These are phyloP conservation scores for Brenthis ino DNA, from an alignment of 2,888 invertebrate genomes.

Conservation along the genomic window DNA sequence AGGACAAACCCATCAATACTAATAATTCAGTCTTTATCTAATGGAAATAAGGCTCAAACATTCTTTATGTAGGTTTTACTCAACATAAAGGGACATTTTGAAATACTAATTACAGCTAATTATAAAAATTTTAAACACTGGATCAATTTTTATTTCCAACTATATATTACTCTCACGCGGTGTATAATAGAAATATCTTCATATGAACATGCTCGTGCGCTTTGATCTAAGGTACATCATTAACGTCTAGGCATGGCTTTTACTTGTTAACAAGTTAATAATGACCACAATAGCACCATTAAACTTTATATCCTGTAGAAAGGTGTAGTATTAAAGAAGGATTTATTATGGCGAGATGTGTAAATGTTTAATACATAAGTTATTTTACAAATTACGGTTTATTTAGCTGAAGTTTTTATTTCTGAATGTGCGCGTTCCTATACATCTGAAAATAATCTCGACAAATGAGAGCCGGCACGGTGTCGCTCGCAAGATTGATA, in stretches of 20 bases:
- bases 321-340: conserved; percentile 32
- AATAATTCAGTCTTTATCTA: conserved; percentile 29
- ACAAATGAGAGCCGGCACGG: conserved; percentile 54
- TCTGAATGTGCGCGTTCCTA: conserved; percentile 12
- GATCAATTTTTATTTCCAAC: conserved; percentile 42
- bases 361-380: conserved; percentile 20
- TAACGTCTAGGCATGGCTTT: conserved; percentile 41
- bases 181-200: conserved; percentile 45
- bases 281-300: conserved; percentile 41
- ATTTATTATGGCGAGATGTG: conserved; percentile 30
- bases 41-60: conserved; percentile 33
- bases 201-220: conserved; percentile 39
- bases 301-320: conserved; percentile 40
- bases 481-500: conserved; percentile 66
- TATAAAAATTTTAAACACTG: conserved; percentile 37
- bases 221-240: conserved; percentile 39
- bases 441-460: conserved; percentile 45
- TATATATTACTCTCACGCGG: conserved; percentile 36
- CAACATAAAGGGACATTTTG: conserved; percentile 18
- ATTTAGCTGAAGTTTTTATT: conserved; percentile 1
- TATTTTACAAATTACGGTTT: conserved; percentile 11
- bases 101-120: conserved; percentile 42
- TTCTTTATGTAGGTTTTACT: conserved; percentile 13
- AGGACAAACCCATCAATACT: conserved; percentile 24
- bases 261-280: conserved; percentile 44